A percentile compares a stretch with the other conserved stretches of the same genome.
Evolutionary conservation across 2,797 vertebrate species (phyloP).

Genomic region (Capromys pilorides): DNA sequence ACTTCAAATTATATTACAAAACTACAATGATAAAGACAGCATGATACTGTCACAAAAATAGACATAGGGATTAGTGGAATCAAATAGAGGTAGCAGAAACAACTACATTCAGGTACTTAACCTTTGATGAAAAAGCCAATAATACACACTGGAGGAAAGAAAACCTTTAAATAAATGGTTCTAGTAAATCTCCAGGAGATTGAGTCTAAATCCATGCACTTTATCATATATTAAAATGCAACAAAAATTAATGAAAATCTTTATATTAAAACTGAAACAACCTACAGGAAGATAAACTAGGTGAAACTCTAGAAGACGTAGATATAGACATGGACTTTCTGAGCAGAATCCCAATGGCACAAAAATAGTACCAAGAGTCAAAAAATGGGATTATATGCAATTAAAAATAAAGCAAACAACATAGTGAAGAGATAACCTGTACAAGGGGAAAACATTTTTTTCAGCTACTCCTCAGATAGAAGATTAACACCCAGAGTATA

Average conservation of each 20-base stretch:
- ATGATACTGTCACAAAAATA: not conserved
- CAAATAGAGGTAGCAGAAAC: not conserved
- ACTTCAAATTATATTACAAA: not conserved
- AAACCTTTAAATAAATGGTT: not conserved
- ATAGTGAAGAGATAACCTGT: not conserved
- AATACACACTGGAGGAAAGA: not conserved
- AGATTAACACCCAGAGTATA: not conserved
- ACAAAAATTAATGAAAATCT: not conserved
- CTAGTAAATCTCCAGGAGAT: not conserved
- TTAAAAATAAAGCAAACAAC: not conserved
- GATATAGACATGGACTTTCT: not conserved
- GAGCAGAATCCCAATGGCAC: not conserved
- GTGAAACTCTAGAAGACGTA: not conserved
- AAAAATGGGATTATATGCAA: not conserved
- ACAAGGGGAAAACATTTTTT: not conserved
- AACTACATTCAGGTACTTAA: not conserved
- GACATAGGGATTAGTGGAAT: not conserved
- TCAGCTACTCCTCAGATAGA: not conserved
- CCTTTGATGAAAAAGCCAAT: not conserved
- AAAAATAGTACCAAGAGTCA: not conserved
- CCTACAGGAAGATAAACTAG: not conserved
- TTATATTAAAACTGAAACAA: not conserved
- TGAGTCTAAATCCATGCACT: not conserved
- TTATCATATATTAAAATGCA: not conserved
- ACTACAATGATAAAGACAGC: not conserved